Evolutionary conservation across 2,113 vertebrate genomes (phyloP), one percentile per base, ranked within the genome.

Genomic region (Mus spicilegus): DNA sequence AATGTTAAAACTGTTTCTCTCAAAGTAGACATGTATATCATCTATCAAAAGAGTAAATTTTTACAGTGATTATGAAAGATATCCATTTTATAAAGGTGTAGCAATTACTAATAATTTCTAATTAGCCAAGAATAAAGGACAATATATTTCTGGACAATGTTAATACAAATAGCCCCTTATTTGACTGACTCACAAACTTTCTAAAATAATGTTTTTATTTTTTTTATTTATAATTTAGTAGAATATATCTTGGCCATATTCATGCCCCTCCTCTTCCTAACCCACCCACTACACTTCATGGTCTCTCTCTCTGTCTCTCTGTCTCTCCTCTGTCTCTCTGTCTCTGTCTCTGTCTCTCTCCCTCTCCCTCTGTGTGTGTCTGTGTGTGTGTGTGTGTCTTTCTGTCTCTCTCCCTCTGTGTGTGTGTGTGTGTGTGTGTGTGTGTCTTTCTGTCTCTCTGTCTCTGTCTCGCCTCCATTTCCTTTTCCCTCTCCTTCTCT

Each of bases 121-220:
- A 33, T 72, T 49, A 88, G 65, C 30, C 61, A 54, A 93, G 72
- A 84, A 90, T 94, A 84, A 75, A 73, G 28, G 28, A 95, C 94
- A 82, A 84, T 49, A 28, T 75, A 67, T 89, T 87, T 91, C 30
- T 3, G 86, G 56, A 61, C 80, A 85, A 69, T 39, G 30, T 1
- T 92, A 67, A 61, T 42, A 51, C 16, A 85, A 67, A 72, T 2
- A 63, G 20, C 13, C 6, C 14, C 8, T 51, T 9, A 67, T 28
- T 67, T 33, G 39, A 63, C 33, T 20, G 24, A 84, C 81, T 42
- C n/a, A 63, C 1, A 42, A 24, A 42, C 22, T 28, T 58, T 82
- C 61, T n/a, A 58, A n/a, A 58, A 58, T 58, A 39, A 36, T 81
- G 51, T 10, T 36, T 54, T 73, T 42, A 2, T 42, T 42, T 73